These are phyloP conservation scores for Ahaetulla prasina DNA, from an alignment of 2,113 vertebrate genomes.

Conservation along the genomic window DNA sequence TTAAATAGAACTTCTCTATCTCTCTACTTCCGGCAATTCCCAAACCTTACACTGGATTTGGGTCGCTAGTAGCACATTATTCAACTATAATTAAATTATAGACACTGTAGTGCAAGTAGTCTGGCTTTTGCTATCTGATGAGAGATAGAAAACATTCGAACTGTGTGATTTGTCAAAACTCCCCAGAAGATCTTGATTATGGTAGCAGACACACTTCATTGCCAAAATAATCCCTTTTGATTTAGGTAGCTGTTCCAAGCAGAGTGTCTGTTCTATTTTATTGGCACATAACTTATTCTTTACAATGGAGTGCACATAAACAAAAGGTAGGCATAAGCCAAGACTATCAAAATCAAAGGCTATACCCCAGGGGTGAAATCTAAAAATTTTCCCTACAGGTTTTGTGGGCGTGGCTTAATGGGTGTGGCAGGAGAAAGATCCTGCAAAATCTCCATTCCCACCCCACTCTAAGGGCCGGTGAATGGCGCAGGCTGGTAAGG, in stretches of 20 bases:
- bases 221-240: background rate
- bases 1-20: background rate
- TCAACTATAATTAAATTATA: conserved; percentile 28
- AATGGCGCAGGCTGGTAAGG: no score
- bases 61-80: conserved; percentile 7
- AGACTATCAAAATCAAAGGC: background rate
- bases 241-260: background rate
- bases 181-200: conserved; percentile 28
- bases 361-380: no score
- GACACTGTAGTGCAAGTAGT: background rate
- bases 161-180: conserved; percentile 3
- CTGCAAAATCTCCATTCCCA: no score
- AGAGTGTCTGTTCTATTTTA: background rate
- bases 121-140: conserved; percentile 21
- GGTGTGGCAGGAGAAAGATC: no score
- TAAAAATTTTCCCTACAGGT: no score
- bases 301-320: background rate
- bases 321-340: background rate
- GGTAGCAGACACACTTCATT: conserved; percentile 26
- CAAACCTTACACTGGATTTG: conserved; percentile 11
- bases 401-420: no score
- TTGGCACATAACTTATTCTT: background rate
- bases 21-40: background rate
- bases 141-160: conserved; percentile 18
- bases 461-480: no score